phyloP scores from a whole-genome alignment of 2,888 invertebrate genomes.

The Phymatocera aterrima region DNA sequence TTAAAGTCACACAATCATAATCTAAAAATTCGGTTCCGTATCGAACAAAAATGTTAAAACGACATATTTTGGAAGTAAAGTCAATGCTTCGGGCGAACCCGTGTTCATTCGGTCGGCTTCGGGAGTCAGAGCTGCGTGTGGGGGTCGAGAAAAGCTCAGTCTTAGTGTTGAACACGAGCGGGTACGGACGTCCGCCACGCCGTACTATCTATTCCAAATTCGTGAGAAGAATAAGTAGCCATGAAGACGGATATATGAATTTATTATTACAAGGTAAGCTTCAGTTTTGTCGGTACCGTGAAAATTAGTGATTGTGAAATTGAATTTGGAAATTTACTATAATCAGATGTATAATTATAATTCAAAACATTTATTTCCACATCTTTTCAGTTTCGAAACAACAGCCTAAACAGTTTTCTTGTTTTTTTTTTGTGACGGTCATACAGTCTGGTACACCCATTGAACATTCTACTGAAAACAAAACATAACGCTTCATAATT shows the following conservation, averaged over 20 bases:
- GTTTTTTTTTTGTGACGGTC: neutral
- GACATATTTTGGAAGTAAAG: neutral
- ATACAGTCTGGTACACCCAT: neutral
- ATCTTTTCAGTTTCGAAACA: neutral
- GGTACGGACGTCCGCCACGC: neutral
- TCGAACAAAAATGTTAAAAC: neutral
- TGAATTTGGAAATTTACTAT: conserved; percentile 3
- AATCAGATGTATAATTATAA: neutral
- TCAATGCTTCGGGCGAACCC: neutral
- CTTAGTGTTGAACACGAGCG: neutral
- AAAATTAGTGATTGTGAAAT: neutral
- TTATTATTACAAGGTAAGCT: neutral
- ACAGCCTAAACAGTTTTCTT: neutral
- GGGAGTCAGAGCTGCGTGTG: neutral
- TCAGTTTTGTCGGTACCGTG: neutral
- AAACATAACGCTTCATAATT: neutral
- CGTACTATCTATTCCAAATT: neutral
- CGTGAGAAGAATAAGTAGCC: neutral
- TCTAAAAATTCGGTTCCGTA: neutral
- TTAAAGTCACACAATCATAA: neutral
- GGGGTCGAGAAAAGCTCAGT: neutral
- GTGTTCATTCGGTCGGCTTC: neutral
- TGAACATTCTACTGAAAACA: neutral
- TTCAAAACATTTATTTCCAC: neutral
- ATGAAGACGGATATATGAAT: too few species aligned